These are phyloP conservation scores for Clanis bilineata DNA, from an alignment of 2,888 invertebrate species.

Conservation along the genomic window DNA sequence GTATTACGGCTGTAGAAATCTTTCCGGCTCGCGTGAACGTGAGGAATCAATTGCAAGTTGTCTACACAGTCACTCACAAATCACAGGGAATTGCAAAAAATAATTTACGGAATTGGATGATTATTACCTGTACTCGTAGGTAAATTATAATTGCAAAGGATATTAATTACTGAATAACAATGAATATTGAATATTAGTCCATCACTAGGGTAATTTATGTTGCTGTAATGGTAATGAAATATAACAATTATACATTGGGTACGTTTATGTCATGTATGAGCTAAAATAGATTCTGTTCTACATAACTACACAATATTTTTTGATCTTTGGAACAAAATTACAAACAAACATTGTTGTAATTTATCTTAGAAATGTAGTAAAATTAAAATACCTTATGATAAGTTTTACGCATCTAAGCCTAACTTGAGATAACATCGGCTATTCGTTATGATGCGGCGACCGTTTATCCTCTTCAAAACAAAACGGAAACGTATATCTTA, in stretches of 20 bases:
- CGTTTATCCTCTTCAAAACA: slow-evolving; percentile 8
- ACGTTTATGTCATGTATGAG: too few relatives aligned
- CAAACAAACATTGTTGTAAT: too few relatives aligned
- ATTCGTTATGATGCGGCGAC: slow-evolving; percentile 1
- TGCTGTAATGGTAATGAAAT: too few relatives aligned
- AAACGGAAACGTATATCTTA: slow-evolving; percentile 9
- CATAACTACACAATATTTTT: neutral
- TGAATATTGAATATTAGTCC: too few relatives aligned
- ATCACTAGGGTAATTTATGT: too few relatives aligned
- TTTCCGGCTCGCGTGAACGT: slow-evolving; percentile 43
- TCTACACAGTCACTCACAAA: slow-evolving; percentile 43
- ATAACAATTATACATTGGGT: too few relatives aligned
- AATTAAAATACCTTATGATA: neutral
- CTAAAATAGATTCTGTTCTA: neutral
- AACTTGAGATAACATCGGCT: neutral
- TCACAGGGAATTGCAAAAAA: slow-evolving; percentile 44
- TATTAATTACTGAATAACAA: too few relatives aligned
- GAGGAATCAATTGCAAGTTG: slow-evolving; percentile 50
- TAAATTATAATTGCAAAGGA: neutral
- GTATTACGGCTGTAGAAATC: slow-evolving; percentile 38
- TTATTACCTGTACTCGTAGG: slow-evolving; percentile 44
- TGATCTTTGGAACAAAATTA: too few relatives aligned
- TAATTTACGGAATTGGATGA: slow-evolving; percentile 50
- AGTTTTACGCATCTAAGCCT: neutral
- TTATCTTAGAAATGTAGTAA: neutral